phyloP scores from a whole-genome alignment of 1,140 invertebrate genomes.

The Diorhabda carinulata region DNA sequence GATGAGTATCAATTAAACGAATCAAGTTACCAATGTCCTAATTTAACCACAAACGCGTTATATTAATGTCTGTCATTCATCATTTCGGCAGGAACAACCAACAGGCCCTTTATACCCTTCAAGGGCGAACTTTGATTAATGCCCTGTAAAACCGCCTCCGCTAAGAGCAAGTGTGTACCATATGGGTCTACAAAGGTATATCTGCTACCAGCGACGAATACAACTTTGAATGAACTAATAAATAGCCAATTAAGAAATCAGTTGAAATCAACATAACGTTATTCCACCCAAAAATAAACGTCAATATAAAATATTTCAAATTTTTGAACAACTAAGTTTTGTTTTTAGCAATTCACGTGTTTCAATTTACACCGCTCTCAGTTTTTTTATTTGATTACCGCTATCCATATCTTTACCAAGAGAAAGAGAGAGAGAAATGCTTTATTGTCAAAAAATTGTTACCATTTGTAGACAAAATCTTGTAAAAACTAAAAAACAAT shows the following conservation, averaged over 20 bases:
- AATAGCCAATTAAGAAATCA: slow-evolving; percentile 7
- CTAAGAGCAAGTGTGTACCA: slow-evolving; percentile 21
- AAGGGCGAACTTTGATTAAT: slow-evolving; percentile 20
- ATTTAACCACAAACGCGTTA: not conserved
- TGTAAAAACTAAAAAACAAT: too few relatives aligned
- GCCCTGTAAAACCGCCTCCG: slow-evolving; percentile 15
- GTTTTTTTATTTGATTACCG: too few relatives aligned
- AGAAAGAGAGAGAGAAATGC: too few relatives aligned
- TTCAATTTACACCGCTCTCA: too few relatives aligned
- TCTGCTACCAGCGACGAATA: slow-evolving; percentile 10
- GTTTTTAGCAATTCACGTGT: too few relatives aligned
- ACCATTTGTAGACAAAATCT: too few relatives aligned
- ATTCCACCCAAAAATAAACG: not conserved
- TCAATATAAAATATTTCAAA: too few relatives aligned
- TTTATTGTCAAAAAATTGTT: too few relatives aligned
- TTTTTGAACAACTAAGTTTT: too few relatives aligned
- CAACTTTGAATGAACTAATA: slow-evolving; percentile 5
- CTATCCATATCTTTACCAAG: too few relatives aligned
- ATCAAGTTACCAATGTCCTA: not conserved
- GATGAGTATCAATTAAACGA: not conserved
- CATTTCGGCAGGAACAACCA: not conserved
- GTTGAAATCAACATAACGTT: not conserved
- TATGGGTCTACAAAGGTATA: slow-evolving; percentile 20
- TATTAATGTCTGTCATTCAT: not conserved
- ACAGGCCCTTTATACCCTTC: slow-evolving; percentile 13